Conservation (phyloP, 2,113 vertebrate species). For the Sphyrna mokarran region DNA sequence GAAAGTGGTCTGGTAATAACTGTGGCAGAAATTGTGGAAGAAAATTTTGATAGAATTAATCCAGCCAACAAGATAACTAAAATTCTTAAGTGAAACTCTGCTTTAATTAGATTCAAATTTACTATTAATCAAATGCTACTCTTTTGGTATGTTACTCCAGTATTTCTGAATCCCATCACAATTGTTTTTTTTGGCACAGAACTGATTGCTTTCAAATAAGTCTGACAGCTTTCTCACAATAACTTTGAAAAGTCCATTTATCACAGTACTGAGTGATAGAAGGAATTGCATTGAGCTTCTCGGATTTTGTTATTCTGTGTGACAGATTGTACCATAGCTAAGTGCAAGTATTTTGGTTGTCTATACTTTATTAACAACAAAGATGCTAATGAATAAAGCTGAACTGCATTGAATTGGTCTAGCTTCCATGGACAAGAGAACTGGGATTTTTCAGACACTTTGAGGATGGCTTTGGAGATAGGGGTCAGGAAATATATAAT, state of each 20-base stretch:
- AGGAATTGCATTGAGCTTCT: not conserved
- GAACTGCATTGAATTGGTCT: not conserved
- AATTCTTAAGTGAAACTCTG: not conserved
- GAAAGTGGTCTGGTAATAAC: not conserved
- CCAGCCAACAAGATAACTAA: not conserved
- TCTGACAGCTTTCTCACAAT: not conserved
- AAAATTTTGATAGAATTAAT: not conserved
- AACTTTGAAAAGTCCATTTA: not conserved
- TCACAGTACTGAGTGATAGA: not conserved
- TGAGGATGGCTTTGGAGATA: not conserved
- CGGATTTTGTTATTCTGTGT: not conserved
- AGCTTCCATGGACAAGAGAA: not conserved
- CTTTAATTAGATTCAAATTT: not conserved
- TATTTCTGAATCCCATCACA: not conserved
- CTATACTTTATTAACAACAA: not conserved
- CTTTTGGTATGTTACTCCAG: not conserved
- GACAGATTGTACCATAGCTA: not conserved
- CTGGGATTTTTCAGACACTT: too few species aligned
- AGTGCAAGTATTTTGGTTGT: not conserved
- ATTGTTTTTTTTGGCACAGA: not conserved
- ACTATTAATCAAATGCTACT: not conserved
- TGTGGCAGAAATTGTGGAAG: not conserved
- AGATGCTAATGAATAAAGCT: not conserved
- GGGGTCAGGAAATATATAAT: not conserved
- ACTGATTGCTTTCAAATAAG: not conserved